Conservation (phyloP, 2,113 vertebrate genomes). For the Amphilophus citrinellus region DNA sequence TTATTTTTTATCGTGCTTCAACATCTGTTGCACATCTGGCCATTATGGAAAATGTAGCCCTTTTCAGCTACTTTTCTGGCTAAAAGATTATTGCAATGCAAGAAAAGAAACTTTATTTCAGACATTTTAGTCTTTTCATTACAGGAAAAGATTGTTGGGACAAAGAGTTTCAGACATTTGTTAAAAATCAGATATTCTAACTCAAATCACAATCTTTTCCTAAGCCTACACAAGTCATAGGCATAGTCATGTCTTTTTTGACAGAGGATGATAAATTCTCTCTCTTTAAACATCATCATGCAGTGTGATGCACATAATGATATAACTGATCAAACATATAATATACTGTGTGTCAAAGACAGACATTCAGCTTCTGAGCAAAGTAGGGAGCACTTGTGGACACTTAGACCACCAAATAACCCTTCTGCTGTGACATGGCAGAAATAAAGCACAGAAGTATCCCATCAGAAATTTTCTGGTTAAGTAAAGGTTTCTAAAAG, state of each 20-base stretch:
- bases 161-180: background rate
- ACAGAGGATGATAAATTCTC: too few species aligned
- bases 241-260: too few species aligned
- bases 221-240: too few species aligned
- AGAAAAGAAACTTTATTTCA: background rate
- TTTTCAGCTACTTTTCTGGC: too few species aligned
- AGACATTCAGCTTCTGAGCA: background rate
- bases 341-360: background rate
- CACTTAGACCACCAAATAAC: background rate
- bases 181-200: accelerated
- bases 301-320: too few species aligned
- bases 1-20: background rate
- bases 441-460: background rate
- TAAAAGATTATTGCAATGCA: background rate
- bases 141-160: background rate
- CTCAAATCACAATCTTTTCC: background rate
- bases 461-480: background rate
- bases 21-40: background rate
- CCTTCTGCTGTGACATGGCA: background rate
- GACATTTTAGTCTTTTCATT: too few species aligned
- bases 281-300: too few species aligned
- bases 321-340: too few species aligned
- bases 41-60: background rate
- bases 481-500: background rate
- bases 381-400: background rate